A percentile compares a stretch with the other conserved stretches of the same genome.
Conservation (phyloP, 1,140 invertebrate species). For the Neotoxoptera formosana region DNA sequence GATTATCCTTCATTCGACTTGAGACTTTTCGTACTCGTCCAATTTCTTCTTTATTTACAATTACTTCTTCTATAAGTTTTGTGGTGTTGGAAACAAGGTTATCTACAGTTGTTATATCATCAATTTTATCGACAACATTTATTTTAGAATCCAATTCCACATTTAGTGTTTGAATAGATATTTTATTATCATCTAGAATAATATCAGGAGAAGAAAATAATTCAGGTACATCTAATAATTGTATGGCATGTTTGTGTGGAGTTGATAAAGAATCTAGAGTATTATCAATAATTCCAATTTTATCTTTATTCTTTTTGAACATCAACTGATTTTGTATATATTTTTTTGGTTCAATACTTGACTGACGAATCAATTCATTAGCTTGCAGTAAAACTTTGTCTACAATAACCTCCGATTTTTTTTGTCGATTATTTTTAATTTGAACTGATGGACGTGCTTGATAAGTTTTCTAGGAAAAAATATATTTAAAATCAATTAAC, state of each 20-base stretch:
- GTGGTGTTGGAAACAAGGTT: neutral
- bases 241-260: neutral
- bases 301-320: constrained; percentile 56
- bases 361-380: constrained; percentile 54
- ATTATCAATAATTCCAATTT: constrained; percentile 25
- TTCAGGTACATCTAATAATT: constrained; percentile 20
- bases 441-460: neutral
- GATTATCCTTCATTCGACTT: constrained; percentile 17
- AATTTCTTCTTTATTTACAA: constrained; percentile 38
- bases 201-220: constrained; percentile 45
- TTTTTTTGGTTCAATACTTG: constrained; percentile 55
- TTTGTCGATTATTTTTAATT: constrained; percentile 35
- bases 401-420: constrained; percentile 34
- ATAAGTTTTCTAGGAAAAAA: constrained; percentile 21
- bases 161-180: neutral
- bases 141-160: neutral
- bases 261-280: neutral
- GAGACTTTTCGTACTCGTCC: constrained; percentile 7
- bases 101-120: neutral
- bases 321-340: constrained; percentile 54
- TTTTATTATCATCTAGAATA: constrained; percentile 29
- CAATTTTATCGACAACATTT: neutral
- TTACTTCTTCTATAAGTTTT: neutral
- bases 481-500: neutral
- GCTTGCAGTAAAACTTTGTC: constrained; percentile 27